Evolutionary conservation across 2,113 vertebrate species (phyloP), one percentile per base, ranked within the genome.

Genomic region (Paratilapia polleni): DNA sequence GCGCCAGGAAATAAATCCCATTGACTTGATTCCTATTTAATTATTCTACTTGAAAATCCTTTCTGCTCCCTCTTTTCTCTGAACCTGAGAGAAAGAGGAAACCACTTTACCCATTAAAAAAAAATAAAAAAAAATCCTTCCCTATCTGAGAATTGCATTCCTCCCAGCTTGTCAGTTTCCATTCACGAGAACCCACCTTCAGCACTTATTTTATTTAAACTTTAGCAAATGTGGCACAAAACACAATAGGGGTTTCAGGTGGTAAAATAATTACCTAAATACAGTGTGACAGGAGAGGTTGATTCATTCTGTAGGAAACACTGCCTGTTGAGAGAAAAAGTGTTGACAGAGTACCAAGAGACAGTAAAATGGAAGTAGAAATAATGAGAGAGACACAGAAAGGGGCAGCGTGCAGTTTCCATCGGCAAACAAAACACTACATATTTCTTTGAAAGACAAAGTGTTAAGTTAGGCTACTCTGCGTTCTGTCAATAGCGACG

Each of bases 361-460:
- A 86, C 80, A 82, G 68, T 56, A 26, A 79, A 84, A 70, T 52
- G 54, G 63, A 75, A 34, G 28, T 62, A 68, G 61, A 31, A 73
- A 73, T 54, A 73, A 73, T 73, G 19, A 54, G 47, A 73, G 66
- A 52, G 68, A 73, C 19, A 52, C 47, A 2, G 68, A 73, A 57
- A 82, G 15, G 38, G 74, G 20, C 34, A 59, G 82, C 7, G 70
- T 57, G 52, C 60, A 61, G 83, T 88, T 84, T 87, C 80, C 80
- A 73, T 89, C 82, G 81, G 24, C 84, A 86, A 80, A 88, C 87
- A 87, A 90, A 94, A 89, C 89, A 89, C 90, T 78, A 66, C 87
- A 90, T 90, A 92, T 93, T 93, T 92, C 92, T 93, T 84, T 93
- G 78, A 91, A 96, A 94, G 88, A 96, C 82, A 92, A 95, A 95